Evolutionary conservation across 2,113 vertebrate genomes (phyloP).

Genomic region (Entelurus aequoreus): DNA sequence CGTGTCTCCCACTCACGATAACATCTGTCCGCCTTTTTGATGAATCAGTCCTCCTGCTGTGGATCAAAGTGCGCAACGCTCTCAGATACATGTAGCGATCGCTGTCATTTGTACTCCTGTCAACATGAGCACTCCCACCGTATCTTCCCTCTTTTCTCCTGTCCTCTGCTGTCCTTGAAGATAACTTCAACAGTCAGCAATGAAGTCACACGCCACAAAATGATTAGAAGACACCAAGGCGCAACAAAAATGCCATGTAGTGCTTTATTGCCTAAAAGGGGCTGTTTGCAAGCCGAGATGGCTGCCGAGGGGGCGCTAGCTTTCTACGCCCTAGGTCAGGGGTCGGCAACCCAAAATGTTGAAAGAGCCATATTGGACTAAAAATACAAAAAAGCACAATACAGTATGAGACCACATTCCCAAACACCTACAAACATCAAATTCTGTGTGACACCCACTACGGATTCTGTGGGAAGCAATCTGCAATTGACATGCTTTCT

Average conservation of each 20-base stretch:
- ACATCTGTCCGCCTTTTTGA: slow-evolving; percentile 38
- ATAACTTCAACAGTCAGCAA: slow-evolving; percentile 14
- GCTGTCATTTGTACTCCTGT: slow-evolving; percentile 42
- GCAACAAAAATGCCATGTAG: no score
- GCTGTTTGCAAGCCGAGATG: no score
- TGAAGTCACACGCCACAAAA: not conserved
- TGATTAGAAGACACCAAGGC: not conserved
- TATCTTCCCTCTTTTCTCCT: slow-evolving; percentile 19
- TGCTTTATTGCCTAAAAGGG: no score
- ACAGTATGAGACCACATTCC: not conserved
- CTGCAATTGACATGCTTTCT: not conserved
- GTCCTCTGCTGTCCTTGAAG: slow-evolving; percentile 28
- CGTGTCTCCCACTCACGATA: slow-evolving; percentile 40
- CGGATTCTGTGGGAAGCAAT: not conserved
- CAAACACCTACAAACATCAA: not conserved
- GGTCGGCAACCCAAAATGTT: no score
- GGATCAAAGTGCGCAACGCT: slow-evolving; percentile 45
- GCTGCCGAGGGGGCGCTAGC: no score
- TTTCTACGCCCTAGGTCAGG: no score
- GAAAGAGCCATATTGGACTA: no score
- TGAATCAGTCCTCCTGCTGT: slow-evolving; percentile 31
- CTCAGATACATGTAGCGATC: slow-evolving; percentile 30
- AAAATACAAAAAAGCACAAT: no score
- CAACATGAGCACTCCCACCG: slow-evolving; percentile 24
- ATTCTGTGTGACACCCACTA: not conserved